Base-by-base conservation (phyloP, 2,888 invertebrate genomes). In the Caenorhabditis wallacei region DNA sequence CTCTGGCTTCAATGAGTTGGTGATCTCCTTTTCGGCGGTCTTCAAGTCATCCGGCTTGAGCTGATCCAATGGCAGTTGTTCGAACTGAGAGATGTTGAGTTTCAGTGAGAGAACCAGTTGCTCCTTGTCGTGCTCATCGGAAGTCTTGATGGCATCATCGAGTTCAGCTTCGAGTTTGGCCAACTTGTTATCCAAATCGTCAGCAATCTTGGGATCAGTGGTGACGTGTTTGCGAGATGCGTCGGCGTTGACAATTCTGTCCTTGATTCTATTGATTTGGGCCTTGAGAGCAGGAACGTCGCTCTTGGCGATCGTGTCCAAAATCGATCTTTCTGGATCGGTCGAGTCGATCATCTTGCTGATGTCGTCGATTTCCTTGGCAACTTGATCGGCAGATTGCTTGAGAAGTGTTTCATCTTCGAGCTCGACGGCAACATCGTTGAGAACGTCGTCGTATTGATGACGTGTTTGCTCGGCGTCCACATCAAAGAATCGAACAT, bases 401-500 rank as follows among this genome's bases (percentile, higher is more conserved):
- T 64, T 71, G 43, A 87, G 68, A 66, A 86, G 76, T 56, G 84
- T 71, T 48, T 87, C 85, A 59, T 85, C 85, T 24, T 84, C 80
- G 51, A 85, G 70, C 51, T 87, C 87, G 35, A 64, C 53, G 43
- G 54, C 69, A 46, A 87, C 30, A 22, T 84, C 85, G 54, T 75
- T 82, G 48, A 88, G 80, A 43, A 84, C 74, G 51, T 85, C 86
- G 46, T 88, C 88, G 72, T 84, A 86, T 40, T 88, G 86, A 35
- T 86, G 80, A 56, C 84, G 82, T 48, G 82, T 82, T 69, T 89
- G 87, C 56, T 89, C 88, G 54, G 85, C 79, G 48, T 89, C 88
- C 10, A 87, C 86, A 53, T 89, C 88, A 68, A 87, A 79, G 53
- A 68, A 75, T 40, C 85, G 78, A 13, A 83, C 76, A 56, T 88